Conservation (phyloP, 2,797 vertebrate genomes). For the Mus minutoides region DNA sequence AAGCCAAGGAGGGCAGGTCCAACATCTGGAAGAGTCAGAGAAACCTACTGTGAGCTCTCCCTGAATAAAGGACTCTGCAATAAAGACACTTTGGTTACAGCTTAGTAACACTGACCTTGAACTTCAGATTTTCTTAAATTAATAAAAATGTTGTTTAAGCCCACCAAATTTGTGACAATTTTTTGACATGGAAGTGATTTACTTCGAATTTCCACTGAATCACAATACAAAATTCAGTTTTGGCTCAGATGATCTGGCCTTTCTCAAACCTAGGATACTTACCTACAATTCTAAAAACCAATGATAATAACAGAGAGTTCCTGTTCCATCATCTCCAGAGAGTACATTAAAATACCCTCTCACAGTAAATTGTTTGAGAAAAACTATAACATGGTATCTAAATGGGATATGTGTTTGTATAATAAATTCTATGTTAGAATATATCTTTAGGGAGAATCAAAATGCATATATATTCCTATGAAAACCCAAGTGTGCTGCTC, state of each 20-base stretch:
- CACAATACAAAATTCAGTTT: neutral
- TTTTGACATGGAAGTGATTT: neutral
- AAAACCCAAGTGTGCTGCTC: neutral
- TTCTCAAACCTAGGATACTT: neutral
- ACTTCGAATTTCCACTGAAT: neutral
- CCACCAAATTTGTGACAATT: neutral
- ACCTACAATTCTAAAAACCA: neutral
- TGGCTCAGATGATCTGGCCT: neutral
- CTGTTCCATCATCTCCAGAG: neutral
- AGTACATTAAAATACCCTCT: neutral
- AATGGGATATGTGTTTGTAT: neutral
- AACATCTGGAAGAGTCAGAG: neutral
- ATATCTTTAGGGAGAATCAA: conserved; percentile 21
- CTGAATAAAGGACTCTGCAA: neutral
- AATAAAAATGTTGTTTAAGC: neutral
- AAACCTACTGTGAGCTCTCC: neutral
- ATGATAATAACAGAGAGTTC: neutral
- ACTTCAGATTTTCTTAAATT: neutral
- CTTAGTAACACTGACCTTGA: neutral
- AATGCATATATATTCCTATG: neutral
- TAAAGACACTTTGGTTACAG: neutral
- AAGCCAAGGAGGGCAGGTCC: neutral
- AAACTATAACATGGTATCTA: neutral
- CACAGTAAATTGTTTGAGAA: neutral
- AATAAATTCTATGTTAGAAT: neutral